phyloP scores from a whole-genome alignment of 2,113 vertebrate genomes.

The Tachysurus fulvidraco region DNA sequence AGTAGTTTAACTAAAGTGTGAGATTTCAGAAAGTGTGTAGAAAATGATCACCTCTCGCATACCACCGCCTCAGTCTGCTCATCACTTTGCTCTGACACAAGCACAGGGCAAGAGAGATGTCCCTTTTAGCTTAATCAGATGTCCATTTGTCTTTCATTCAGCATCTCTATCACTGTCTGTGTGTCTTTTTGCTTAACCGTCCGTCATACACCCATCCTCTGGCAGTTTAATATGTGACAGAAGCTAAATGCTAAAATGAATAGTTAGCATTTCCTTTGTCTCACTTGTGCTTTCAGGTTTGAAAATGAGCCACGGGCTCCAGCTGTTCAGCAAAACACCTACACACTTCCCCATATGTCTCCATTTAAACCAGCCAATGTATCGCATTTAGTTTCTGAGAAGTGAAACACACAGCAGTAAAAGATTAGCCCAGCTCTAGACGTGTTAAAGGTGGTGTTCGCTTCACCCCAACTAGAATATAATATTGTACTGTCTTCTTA shows the following conservation, averaged over 20 bases:
- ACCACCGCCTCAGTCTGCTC: constrained; percentile 54
- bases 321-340: constrained; percentile 81
- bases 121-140: constrained; percentile 39
- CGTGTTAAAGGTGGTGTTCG: constrained; percentile 9
- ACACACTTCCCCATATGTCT: constrained; percentile 87
- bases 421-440: constrained; percentile 36
- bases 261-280: constrained; percentile 82
- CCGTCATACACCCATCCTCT: neutral
- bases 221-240: constrained; percentile 57
- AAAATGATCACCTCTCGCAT: constrained; percentile 36
- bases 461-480: constrained; percentile 18
- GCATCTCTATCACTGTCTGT: constrained; percentile 12
- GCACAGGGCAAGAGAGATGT: constrained; percentile 37
- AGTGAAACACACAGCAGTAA: constrained; percentile 59
- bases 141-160: constrained; percentile 22
- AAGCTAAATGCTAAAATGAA: constrained; percentile 79
- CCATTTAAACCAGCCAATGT: constrained; percentile 77
- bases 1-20: neutral
- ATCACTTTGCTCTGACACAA: constrained; percentile 25
- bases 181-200: constrained; percentile 7
- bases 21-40: constrained; percentile 27
- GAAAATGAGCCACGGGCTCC: constrained; percentile 81
- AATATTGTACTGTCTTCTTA: constrained; percentile 28
- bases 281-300: constrained; percentile 82
- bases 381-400: constrained; percentile 30